Evolutionary conservation across 2,888 invertebrate genomes (phyloP).

Genomic region (Amiota minor): DNA sequence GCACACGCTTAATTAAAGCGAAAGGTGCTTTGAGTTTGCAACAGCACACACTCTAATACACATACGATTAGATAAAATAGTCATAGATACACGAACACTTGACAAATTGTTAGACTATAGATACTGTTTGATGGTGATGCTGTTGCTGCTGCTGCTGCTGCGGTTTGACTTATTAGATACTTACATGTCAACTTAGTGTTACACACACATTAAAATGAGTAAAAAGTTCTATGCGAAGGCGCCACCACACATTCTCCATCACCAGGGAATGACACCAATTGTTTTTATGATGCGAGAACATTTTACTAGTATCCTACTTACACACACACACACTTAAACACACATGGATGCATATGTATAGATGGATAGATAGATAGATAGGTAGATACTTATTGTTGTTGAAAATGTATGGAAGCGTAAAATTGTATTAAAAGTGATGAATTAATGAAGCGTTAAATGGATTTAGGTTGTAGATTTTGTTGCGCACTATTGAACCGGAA

Average conservation of each 20-base stretch:
- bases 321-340: slow-evolving; percentile 30
- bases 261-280: neutral
- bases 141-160: too few species aligned
- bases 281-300: neutral
- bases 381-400: neutral
- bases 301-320: neutral
- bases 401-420: slow-evolving; percentile 60
- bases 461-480: slow-evolving; percentile 54
- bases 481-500: slow-evolving; percentile 70
- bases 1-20: slow-evolving; percentile 56
- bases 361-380: too few species aligned
- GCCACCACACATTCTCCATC: too few species aligned
- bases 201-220: too few species aligned
- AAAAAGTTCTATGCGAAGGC: too few species aligned
- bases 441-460: slow-evolving; percentile 70
- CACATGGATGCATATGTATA: too few species aligned
- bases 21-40: slow-evolving; percentile 22
- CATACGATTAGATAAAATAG: slow-evolving; percentile 24
- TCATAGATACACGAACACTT: too few species aligned
- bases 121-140: too few species aligned
- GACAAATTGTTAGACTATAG: too few species aligned
- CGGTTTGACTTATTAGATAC: too few species aligned
- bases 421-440: slow-evolving; percentile 68
- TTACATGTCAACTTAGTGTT: too few species aligned
- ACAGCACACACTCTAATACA: slow-evolving; percentile 31